These are phyloP conservation scores for Argyrosomus regius DNA, from an alignment of 2,797 vertebrate species.

Conservation along the genomic window DNA sequence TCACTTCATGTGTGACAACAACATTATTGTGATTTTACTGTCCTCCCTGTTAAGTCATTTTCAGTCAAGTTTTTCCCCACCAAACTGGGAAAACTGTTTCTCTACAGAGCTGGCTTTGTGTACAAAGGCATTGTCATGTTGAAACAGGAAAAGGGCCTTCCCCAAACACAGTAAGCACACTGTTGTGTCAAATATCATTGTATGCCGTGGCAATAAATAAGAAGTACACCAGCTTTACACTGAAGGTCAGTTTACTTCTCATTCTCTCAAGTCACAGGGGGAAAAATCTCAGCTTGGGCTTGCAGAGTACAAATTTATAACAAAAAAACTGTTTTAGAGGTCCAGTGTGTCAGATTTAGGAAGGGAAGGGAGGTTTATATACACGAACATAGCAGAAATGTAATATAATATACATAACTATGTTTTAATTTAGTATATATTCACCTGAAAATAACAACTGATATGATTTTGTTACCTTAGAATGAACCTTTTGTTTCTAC, in stretches of 20 bases:
- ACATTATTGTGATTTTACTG: background rate
- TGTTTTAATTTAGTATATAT: too few relatives aligned
- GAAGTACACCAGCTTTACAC: constrained; percentile 1
- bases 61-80: background rate
- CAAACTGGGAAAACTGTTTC: background rate
- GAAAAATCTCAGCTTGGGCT: background rate
- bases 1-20: background rate
- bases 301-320: background rate
- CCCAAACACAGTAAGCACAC: background rate
- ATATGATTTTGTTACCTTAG: too few relatives aligned
- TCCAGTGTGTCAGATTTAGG: too few relatives aligned
- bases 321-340: background rate
- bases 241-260: constrained; percentile 4
- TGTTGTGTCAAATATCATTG: constrained; percentile 8
- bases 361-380: too few relatives aligned
- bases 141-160: constrained; percentile 9
- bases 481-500: too few relatives aligned
- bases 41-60: background rate
- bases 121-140: background rate
- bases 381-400: too few relatives aligned
- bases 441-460: too few relatives aligned
- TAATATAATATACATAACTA: too few relatives aligned
- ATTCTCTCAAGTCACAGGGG: background rate
- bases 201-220: constrained; percentile 5
- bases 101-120: background rate